phyloP scores from a whole-genome alignment of 2,113 vertebrate genomes.

The Hystrix brachyura region DNA sequence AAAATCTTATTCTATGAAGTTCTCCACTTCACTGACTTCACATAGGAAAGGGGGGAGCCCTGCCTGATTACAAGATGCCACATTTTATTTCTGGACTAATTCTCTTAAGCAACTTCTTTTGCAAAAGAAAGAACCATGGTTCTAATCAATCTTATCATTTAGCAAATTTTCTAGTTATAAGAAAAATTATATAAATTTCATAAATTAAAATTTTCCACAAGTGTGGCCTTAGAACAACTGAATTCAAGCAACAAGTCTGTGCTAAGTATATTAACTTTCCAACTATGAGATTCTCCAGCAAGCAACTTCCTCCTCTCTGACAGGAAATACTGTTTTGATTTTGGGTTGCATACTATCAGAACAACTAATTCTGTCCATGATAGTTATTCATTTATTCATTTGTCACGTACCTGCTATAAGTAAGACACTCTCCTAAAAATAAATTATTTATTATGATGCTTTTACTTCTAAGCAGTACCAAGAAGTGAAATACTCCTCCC shows the following conservation, averaged over 20 bases:
- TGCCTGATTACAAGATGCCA: not conserved
- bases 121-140: not conserved
- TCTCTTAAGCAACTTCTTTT: constrained; percentile 36
- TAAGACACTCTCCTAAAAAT: not conserved
- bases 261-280: not conserved
- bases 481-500: not conserved
- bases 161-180: constrained; percentile 7
- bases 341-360: not conserved
- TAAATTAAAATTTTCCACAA: constrained; percentile 38
- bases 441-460: not conserved
- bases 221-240: not conserved
- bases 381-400: not conserved
- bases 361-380: not conserved
- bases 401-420: not conserved
- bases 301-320: not conserved
- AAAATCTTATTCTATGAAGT: not conserved
- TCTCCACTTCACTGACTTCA: not conserved
- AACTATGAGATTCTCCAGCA: not conserved
- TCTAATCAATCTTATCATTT: not conserved
- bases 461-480: constrained; percentile 3
- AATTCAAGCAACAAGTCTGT: not conserved
- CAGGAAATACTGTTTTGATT: not conserved
- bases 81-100: not conserved
- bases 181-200: not conserved
- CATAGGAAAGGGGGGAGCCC: not conserved